Percentiles rank a stretch among this genome's conserved stretches.
phyloP scores from a whole-genome alignment of 2,797 vertebrate genomes.

The Rhinella marina region DNA sequence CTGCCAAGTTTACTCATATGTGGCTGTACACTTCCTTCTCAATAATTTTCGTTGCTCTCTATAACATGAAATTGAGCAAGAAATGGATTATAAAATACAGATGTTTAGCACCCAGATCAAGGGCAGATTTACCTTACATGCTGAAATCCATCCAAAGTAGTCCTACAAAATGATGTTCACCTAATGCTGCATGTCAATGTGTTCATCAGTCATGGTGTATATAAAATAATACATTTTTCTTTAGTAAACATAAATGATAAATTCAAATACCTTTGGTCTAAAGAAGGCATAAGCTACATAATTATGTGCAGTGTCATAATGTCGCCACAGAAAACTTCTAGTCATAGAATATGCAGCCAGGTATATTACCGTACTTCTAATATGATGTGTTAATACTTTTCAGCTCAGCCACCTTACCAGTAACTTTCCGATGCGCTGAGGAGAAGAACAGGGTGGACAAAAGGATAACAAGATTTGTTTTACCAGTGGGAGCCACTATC shows the following conservation, averaged over 20 bases:
- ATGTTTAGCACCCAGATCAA: too few relatives aligned
- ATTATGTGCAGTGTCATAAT: neutral
- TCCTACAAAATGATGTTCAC: neutral
- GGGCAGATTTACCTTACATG: neutral
- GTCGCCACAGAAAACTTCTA: neutral
- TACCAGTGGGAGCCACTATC: constrained; percentile 96
- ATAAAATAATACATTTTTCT: neutral
- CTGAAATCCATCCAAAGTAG: neutral
- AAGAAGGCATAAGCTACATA: neutral
- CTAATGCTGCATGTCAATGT: neutral
- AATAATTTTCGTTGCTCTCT: too few relatives aligned
- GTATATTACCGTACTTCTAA: neutral
- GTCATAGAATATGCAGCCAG: neutral
- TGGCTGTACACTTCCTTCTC: too few relatives aligned
- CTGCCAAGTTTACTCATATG: too few relatives aligned
- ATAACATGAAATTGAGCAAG: too few relatives aligned
- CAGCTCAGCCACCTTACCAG: constrained; percentile 94
- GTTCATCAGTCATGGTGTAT: neutral
- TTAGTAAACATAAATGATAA: too few relatives aligned
- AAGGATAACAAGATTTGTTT: constrained; percentile 94
- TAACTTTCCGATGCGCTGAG: constrained; percentile 95
- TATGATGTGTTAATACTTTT: neutral
- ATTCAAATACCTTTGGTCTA: neutral
- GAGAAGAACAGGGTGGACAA: constrained; percentile 93
- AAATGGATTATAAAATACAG: too few relatives aligned